Conservation (phyloP, 2,113 vertebrate genomes). For the Lynx canadensis region DNA sequence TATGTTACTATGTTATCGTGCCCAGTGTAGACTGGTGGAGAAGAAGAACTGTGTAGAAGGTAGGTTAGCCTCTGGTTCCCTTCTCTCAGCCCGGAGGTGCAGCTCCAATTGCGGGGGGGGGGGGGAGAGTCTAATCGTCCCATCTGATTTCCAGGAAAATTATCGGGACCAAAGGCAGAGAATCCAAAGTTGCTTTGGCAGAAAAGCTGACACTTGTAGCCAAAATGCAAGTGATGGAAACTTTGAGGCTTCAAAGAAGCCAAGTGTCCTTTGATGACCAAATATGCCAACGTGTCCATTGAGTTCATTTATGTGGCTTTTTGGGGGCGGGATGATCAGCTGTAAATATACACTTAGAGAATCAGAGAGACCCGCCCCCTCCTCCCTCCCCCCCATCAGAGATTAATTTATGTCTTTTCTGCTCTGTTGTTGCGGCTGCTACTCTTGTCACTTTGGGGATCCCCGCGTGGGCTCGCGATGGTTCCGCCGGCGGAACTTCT, state of each 20-base stretch:
- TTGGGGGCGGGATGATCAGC: background rate
- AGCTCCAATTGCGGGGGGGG: too few relatives aligned
- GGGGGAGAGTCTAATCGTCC: background rate
- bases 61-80: background rate
- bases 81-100: background rate
- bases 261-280: background rate
- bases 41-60: background rate
- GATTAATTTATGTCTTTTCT: background rate
- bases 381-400: background rate
- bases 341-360: background rate
- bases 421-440: background rate
- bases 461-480: fast-evolving
- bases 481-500: background rate
- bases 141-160: background rate
- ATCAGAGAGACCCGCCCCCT: slow-evolving; percentile 18
- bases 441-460: background rate
- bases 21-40: background rate
- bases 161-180: background rate
- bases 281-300: background rate
- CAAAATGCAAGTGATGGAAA: slow-evolving; percentile 50
- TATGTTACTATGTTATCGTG: background rate
- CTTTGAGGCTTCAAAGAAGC: slow-evolving; percentile 21
- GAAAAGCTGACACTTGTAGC: background rate
- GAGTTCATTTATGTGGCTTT: background rate
- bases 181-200: background rate